Percentiles rank a stretch among this genome's conserved stretches.
Conservation (phyloP, 2,888 invertebrate genomes). For the Myopa testacea region DNA sequence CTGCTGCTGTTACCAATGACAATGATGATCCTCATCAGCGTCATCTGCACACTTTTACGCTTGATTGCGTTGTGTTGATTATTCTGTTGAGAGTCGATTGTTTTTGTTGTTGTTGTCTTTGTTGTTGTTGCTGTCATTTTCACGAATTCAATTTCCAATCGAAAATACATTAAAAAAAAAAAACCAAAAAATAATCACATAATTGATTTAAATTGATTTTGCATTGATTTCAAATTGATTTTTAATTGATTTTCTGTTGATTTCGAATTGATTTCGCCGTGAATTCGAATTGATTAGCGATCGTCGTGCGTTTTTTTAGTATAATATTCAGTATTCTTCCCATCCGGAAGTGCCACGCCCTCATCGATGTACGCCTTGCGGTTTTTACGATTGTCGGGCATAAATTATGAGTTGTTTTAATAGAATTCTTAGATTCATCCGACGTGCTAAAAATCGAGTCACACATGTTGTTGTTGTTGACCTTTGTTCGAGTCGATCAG, state of each 20-base stretch:
- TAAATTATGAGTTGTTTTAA: too few relatives aligned
- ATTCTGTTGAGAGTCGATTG: too few relatives aligned
- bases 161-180: background rate
- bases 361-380: too few relatives aligned
- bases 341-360: too few relatives aligned
- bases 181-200: background rate
- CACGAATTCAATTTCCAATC: background rate
- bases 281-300: too few relatives aligned
- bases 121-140: too few relatives aligned
- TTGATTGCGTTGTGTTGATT: background rate
- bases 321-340: too few relatives aligned
- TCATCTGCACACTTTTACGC: background rate
- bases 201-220: background rate
- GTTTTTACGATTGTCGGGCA: too few relatives aligned
- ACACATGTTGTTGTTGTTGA: background rate
- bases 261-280: background rate
- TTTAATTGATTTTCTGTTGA: background rate
- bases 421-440: background rate
- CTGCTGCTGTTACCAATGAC: background rate
- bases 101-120: too few relatives aligned
- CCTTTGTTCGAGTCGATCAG: too few relatives aligned
- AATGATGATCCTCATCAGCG: constrained; percentile 6
- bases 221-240: constrained; percentile 14
- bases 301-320: too few relatives aligned
- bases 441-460: background rate